Conservation (phyloP, 2,888 invertebrate genomes). For the Plutella xylostella region DNA sequence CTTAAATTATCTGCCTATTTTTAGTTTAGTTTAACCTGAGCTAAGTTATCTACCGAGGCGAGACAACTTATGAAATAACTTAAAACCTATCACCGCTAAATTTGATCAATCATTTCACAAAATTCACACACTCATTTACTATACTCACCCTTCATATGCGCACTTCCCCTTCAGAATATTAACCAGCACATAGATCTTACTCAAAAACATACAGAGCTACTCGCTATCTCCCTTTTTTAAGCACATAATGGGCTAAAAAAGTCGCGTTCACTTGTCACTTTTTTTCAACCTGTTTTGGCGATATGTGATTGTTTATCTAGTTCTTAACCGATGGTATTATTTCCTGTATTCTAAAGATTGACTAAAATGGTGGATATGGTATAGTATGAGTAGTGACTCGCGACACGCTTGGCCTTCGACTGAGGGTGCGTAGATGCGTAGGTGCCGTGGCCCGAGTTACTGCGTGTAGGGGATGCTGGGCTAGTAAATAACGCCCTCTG, state of each 20-base stretch:
- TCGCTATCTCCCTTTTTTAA: conserved; percentile 24
- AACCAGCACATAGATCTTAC: conserved; percentile 15
- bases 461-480: no score
- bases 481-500: no score
- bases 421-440: background rate
- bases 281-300: background rate
- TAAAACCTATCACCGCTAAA: no score
- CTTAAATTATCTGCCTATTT: no score
- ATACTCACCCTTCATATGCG: conserved; percentile 60
- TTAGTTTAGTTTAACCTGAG: no score
- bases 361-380: background rate
- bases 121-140: no score
- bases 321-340: no score
- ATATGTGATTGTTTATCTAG: no score
- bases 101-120: no score
- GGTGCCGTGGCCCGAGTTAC: background rate
- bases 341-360: no score
- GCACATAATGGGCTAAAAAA: conserved; percentile 17
- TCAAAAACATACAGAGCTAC: conserved; percentile 39
- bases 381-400: background rate
- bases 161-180: conserved; percentile 7
- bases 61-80: no score
- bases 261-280: background rate
- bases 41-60: no score
- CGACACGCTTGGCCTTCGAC: background rate